Percentiles rank a stretch among this genome's conserved stretches.
Conservation (phyloP, 2,113 vertebrate species). For the Scytalopus superciliaris region DNA sequence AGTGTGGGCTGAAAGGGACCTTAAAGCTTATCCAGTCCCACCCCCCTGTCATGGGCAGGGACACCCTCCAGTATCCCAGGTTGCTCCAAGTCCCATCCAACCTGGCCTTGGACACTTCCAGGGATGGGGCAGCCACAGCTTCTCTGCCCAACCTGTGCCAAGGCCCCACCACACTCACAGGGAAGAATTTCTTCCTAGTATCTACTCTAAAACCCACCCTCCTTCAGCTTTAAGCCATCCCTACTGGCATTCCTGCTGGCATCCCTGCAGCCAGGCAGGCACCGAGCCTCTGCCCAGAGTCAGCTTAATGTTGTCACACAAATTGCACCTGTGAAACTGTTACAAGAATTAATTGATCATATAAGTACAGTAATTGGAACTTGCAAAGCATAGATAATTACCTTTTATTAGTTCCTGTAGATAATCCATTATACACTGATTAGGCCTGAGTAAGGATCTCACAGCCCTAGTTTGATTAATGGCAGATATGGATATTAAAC, state of each 20-base stretch:
- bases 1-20: neutral
- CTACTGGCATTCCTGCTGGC: neutral
- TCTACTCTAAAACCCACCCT: neutral
- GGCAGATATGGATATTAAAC: slow-evolving; percentile 54
- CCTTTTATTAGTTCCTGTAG: slow-evolving; percentile 69
- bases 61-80: neutral
- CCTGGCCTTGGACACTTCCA: neutral
- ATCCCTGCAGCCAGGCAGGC: neutral
- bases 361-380: slow-evolving; percentile 62
- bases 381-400: slow-evolving; percentile 68
- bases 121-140: neutral
- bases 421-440: slow-evolving; percentile 68
- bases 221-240: neutral
- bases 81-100: accelerated
- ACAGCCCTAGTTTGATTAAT: slow-evolving; percentile 52
- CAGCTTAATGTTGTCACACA: neutral
- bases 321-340: slow-evolving; percentile 42
- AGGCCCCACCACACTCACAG: neutral
- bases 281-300: neutral
- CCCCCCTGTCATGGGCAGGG: neutral
- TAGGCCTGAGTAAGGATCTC: slow-evolving; percentile 52
- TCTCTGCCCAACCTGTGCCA: neutral
- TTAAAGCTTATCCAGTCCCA: neutral
- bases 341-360: slow-evolving; percentile 66
- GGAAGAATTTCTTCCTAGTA: neutral